Evolutionary conservation across 1,140 invertebrate species (phyloP).

Genomic region (Cotesia chilonis): DNA sequence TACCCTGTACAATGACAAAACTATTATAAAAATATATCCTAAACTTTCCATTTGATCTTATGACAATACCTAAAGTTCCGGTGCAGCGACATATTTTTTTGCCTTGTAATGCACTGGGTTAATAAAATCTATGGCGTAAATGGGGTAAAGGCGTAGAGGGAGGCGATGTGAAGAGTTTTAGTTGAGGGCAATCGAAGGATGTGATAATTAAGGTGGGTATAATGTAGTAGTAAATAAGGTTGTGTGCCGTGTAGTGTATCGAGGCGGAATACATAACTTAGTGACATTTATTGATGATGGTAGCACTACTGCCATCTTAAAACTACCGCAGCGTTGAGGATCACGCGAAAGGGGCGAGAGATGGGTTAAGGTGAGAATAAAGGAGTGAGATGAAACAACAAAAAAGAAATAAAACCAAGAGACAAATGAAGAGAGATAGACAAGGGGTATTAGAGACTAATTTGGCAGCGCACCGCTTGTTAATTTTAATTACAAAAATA

Average conservation of each 20-base stretch:
- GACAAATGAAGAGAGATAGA: constrained; percentile 13
- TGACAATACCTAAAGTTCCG: too few relatives aligned
- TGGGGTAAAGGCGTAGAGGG: constrained; percentile 24
- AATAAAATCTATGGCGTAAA: background rate
- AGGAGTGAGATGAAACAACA: constrained; percentile 18
- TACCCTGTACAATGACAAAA: too few relatives aligned
- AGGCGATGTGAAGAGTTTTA: constrained; percentile 19
- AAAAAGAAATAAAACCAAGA: constrained; percentile 17
- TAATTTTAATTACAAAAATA: constrained; percentile 64
- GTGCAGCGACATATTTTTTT: background rate
- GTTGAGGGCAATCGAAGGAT: constrained; percentile 41
- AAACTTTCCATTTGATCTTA: too few relatives aligned
- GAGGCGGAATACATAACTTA: constrained; percentile 48
- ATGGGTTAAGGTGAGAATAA: constrained; percentile 20
- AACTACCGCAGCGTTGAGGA: constrained; percentile 40
- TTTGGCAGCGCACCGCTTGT: constrained; percentile 62
- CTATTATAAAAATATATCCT: too few relatives aligned
- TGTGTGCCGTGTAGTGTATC: constrained; percentile 44
- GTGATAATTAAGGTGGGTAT: constrained; percentile 60
- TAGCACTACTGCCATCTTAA: constrained; percentile 62
- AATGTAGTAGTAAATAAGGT: constrained; percentile 49
- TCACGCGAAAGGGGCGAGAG: constrained; percentile 1
- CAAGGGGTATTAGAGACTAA: constrained; percentile 57
- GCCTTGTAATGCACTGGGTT: background rate
- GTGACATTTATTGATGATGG: constrained; percentile 65